Base-by-base conservation (phyloP, 2,113 vertebrate genomes). In the Eulemur rufifrons region DNA sequence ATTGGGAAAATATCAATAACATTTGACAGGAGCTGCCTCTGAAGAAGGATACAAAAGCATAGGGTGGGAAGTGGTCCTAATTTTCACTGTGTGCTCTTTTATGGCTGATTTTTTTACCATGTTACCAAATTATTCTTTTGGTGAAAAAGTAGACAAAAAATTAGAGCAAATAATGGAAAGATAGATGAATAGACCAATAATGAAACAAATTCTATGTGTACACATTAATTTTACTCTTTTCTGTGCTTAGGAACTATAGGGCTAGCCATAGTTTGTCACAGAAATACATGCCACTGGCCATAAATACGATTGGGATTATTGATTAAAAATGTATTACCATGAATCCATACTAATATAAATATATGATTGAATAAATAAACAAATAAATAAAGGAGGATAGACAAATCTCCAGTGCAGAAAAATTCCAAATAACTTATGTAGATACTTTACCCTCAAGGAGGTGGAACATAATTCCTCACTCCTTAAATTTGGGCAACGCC, bases 21-120 rank as follows among this genome's bases (percentile, higher is more conserved):
- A n/a, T 27, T 95, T 91, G 88, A 83, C 25, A 83, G 6, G 8
- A 82, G 20, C 77, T 91, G 6, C 11, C 39, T 42, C n/a, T 91
- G 37, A 81, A 91, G 34, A 94, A 42, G 12, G 5, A 76, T 42
- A 52, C 25, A 87, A 87, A 52, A 14, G 15, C 14, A 10, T n/a
- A 47, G 64, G 15, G 23, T 85, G 15, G 42, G 37, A 52, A 81
- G 25, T 56, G 66, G 6, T 89, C 42, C 50, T 80, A 54, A 94
- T 95, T 96, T 92, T 86, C 56, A 95, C 54, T 82, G 18, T 68
- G 39, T 69, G n/a, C 13, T 95, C 17, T 93, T 95, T 96, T 25
- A 84, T 68, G 64, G 6, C 68, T 78, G 29, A 83, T 37, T 37
- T 45, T 39, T 56, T 92, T 76, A 59, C 32, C n/a, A 20, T 69